Evolutionary conservation across 2,888 invertebrate genomes (phyloP).

Genomic region (Fragum sueziense): DNA sequence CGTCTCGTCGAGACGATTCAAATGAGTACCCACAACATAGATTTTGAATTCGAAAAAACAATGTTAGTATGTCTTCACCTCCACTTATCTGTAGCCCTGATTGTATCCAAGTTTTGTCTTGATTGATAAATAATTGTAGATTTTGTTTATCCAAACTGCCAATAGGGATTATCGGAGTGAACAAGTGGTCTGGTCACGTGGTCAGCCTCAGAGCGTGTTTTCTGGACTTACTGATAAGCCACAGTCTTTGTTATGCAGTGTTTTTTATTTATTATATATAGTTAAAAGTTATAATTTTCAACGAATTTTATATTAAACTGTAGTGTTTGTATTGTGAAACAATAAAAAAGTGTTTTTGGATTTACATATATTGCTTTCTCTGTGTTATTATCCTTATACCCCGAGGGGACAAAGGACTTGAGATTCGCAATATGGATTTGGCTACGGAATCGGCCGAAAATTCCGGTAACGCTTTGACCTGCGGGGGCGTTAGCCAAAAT

Average conservation of each 20-base stretch:
- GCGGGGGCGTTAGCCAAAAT: not conserved
- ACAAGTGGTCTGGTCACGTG: constrained; percentile 5
- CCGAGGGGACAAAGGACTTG: not conserved
- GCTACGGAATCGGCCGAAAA: not conserved
- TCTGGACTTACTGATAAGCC: not conserved
- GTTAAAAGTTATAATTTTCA: not conserved
- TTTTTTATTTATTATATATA: not conserved
- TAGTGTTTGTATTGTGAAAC: too few species aligned
- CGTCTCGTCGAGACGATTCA: too few species aligned
- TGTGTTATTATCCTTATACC: not conserved
- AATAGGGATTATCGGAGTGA: constrained; percentile 12
- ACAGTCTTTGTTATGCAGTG: constrained; percentile 1
- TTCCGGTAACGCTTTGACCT: not conserved
- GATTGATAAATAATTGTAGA: too few species aligned
- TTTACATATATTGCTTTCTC: not conserved
- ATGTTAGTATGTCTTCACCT: too few species aligned
- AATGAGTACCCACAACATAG: too few species aligned
- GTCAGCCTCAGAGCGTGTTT: constrained; percentile 15
- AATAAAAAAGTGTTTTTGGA: not conserved
- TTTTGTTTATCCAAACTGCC: constrained; percentile 9
- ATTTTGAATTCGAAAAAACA: too few species aligned
- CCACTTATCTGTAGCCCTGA: too few species aligned
- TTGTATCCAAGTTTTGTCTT: too few species aligned
- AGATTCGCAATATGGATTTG: not conserved
- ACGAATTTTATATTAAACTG: not conserved